A percentile compares a stretch with the other conserved stretches of the same genome.
These are phyloP conservation scores for Misgurnus mizolepis DNA, from an alignment of 2,113 vertebrate genomes.

Conservation along the genomic window DNA sequence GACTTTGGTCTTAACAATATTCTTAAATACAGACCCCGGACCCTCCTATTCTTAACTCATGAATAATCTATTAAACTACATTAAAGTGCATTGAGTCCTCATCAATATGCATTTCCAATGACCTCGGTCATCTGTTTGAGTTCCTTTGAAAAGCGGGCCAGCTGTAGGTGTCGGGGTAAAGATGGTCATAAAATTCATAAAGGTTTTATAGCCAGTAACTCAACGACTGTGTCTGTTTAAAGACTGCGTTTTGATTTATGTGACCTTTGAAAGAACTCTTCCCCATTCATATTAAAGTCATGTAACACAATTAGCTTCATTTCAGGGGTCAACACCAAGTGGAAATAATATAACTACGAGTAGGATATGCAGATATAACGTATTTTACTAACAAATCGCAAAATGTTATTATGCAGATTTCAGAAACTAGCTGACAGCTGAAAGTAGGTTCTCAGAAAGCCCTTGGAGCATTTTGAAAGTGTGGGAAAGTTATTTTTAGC, in stretches of 20 bases:
- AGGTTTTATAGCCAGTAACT: slow-evolving; percentile 49
- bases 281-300: not conserved
- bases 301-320: not conserved
- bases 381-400: not conserved
- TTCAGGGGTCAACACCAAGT: not conserved
- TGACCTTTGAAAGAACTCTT: not conserved
- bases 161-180: slow-evolving; percentile 69
- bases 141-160: slow-evolving; percentile 66
- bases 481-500: slow-evolving; percentile 82
- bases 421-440: slow-evolving; percentile 7
- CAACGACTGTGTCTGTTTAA: slow-evolving; percentile 4
- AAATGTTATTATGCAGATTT: not conserved
- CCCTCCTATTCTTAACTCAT: slow-evolving; percentile 63
- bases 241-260: slow-evolving; percentile 17
- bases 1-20: slow-evolving; percentile 44
- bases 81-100: slow-evolving; percentile 71
- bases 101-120: slow-evolving; percentile 65
- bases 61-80: slow-evolving; percentile 66
- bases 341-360: not conserved
- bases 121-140: slow-evolving; percentile 65
- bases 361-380: not conserved
- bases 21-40: slow-evolving; percentile 61
- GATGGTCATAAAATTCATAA: slow-evolving; percentile 74
- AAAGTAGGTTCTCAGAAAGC: not conserved
- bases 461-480: slow-evolving; percentile 59